Evolutionary conservation across 1,140 invertebrate genomes (phyloP).

Genomic region (Eriocheir sinensis): DNA sequence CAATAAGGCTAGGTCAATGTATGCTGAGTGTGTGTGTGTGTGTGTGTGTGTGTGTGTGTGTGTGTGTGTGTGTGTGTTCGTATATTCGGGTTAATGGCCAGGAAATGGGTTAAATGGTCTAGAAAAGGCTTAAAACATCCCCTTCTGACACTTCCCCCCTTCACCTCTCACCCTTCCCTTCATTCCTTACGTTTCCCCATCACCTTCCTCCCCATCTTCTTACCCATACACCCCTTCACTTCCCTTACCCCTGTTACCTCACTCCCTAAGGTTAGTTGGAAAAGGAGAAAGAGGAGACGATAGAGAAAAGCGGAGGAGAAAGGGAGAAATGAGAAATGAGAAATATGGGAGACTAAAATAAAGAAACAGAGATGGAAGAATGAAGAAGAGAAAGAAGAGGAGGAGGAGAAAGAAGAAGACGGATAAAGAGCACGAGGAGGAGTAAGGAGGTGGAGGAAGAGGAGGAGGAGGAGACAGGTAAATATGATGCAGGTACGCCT

Average conservation of each 20-base stretch:
- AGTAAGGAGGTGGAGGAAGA: not conserved
- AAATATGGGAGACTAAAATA: too few relatives aligned
- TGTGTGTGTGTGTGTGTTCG: not conserved
- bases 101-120: not conserved
- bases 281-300: too few relatives aligned
- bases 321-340: too few relatives aligned
- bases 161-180: not conserved
- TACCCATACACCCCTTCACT: too few relatives aligned
- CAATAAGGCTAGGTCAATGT: not conserved
- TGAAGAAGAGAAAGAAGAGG: too few relatives aligned
- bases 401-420: too few relatives aligned
- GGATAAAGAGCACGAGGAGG: not conserved
- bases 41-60: slow-evolving; percentile 15
- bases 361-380: too few relatives aligned
- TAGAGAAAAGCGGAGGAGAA: too few relatives aligned
- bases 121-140: not conserved
- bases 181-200: not conserved
- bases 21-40: slow-evolving; percentile 6
- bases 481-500: not conserved
- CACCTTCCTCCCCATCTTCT: not conserved
- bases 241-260: too few relatives aligned
- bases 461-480: not conserved
- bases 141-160: not conserved
- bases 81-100: not conserved
- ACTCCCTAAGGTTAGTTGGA: too few relatives aligned